A percentile compares a stretch with the other conserved stretches of the same genome.
Conservation (phyloP, 2,113 vertebrate species). For the Ginglymostoma cirratum region DNA sequence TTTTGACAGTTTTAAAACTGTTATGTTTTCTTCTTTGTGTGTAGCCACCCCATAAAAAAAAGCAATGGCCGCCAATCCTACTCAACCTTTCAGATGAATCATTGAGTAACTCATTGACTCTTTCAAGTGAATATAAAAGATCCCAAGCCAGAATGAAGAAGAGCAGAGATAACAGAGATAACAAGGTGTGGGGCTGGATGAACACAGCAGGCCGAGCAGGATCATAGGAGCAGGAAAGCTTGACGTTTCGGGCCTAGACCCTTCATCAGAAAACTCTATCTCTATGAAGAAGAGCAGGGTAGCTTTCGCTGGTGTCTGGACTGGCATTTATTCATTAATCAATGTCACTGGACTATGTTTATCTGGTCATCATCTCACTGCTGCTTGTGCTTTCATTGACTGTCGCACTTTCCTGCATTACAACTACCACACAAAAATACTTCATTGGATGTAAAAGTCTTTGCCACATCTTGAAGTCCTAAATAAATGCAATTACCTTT, state of each 20-base stretch:
- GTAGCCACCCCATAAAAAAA: background rate
- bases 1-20: background rate
- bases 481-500: background rate
- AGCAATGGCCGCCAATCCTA: background rate
- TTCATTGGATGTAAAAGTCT: background rate
- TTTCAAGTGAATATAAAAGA: background rate
- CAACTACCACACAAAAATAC: background rate
- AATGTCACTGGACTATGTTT: background rate
- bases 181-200: no score
- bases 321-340: background rate
- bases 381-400: background rate
- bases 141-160: background rate
- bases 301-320: no score
- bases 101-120: background rate
- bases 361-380: background rate
- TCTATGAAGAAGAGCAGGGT: background rate
- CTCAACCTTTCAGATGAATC: background rate
- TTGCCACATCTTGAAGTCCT: background rate
- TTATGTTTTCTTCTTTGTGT: background rate
- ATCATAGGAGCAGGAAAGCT: no score
- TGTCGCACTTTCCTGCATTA: background rate
- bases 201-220: no score
- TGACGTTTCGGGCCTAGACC: no score
- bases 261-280: no score
- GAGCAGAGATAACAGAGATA: no score